These are phyloP conservation scores for Sapayoa aenigma DNA, from an alignment of 2,113 vertebrate species.

Conservation along the genomic window DNA sequence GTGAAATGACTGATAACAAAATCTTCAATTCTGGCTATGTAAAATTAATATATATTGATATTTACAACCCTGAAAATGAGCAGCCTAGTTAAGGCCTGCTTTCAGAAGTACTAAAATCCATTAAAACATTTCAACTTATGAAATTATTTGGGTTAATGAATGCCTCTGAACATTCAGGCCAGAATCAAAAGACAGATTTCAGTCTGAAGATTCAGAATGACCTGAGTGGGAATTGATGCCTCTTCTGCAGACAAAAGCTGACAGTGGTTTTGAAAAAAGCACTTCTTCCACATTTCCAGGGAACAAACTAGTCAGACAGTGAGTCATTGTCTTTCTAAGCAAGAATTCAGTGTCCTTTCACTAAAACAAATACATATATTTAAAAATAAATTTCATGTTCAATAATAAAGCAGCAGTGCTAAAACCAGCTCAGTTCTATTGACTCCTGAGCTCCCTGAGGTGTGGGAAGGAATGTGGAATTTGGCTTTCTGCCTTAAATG, in stretches of 20 bases:
- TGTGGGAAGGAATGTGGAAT: neutral
- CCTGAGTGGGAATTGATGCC: neutral
- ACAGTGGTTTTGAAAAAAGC: neutral
- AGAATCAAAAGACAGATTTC: neutral
- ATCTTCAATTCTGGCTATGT: neutral
- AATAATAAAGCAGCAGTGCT: slow-evolving; percentile 8
- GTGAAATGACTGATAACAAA: neutral
- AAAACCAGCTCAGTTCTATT: neutral
- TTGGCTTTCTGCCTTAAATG: neutral
- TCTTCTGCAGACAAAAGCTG: neutral
- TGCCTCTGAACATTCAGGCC: neutral
- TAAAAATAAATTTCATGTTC: slow-evolving; percentile 2
- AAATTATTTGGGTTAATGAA: neutral
- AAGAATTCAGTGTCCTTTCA: slow-evolving; percentile 19
- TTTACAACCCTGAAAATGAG: neutral
- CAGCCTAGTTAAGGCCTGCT: neutral
- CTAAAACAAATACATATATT: neutral
- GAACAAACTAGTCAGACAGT: neutral
- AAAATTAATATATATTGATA: neutral
- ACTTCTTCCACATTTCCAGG: neutral
- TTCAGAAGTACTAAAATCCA: neutral
- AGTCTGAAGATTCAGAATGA: neutral
- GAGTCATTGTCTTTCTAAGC: slow-evolving; percentile 28
- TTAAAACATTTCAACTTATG: neutral
- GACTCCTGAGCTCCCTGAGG: neutral